Evolutionary conservation across 35 echinoderm and acorn worm species (phyloP), one percentile per base, ranked within the genome.

Genomic region (Eucidaris tribuloides): DNA sequence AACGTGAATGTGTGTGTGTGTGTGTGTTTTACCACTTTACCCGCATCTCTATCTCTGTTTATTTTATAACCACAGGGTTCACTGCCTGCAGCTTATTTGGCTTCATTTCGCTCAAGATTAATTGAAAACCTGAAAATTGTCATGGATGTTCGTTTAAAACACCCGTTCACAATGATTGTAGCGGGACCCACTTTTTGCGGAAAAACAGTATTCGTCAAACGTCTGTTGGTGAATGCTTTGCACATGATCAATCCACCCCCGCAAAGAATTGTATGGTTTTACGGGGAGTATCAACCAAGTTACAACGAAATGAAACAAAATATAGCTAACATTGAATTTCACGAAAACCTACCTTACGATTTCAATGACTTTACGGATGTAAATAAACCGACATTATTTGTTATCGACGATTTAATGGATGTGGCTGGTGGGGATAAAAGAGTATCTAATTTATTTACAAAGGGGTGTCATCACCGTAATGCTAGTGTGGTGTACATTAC

Each of bases 181-280:
- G 86, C 59, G 2, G 92, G 86, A 71, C 71, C 49, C 3, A 80
- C 85, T 2, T 71, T 62, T 20, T 52, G 77, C 22, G 91, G 91
- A 7, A 89, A 89, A 76, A 89, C 91, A 9, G 11, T 68, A 15
- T 91, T 45, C 11, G 46, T 87, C 1, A 46, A 62, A 5, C 57
- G 29, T 62, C 23, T 87, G 55, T 40, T 91, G 6, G 34, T 42
- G 60, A 28, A 80, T 35, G 4, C 25, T 29, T 19, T 28, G 1
- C 17, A 48, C 17, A 65, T 86, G 44, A 31, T 91, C 43, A 36
- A 63, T 25, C 45, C 28, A 2, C 4, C 63, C 19, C 91, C 86
- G 15, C 35, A 89, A 42, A 93, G 70, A 52, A 93, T 89, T 1
- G 55, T 84, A 6, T 93, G 91, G 91, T 93, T 71, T 83, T 89